A percentile compares a stretch with the other conserved stretches of the same genome.
Evolutionary conservation across 2,797 vertebrate genomes (phyloP).

Genomic region (Bucorvus abyssinicus): DNA sequence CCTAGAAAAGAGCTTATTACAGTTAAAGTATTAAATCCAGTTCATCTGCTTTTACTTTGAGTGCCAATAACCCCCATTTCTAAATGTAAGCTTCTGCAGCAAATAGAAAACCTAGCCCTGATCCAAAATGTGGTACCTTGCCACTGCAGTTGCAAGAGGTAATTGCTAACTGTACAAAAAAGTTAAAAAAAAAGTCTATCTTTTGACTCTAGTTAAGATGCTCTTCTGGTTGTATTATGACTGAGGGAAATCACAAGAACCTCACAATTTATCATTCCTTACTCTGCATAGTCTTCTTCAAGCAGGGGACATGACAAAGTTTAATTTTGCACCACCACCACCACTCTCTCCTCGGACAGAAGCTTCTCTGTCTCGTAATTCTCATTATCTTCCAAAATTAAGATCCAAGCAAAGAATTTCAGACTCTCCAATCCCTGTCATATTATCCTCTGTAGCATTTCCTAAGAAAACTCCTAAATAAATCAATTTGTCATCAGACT

Average conservation of each 20-base stretch:
- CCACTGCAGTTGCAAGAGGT: neutral
- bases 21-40: conserved; percentile 46
- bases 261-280: neutral
- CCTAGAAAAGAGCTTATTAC: conserved; percentile 27
- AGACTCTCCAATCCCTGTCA: neutral
- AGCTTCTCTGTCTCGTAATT: neutral
- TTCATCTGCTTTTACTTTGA: conserved; percentile 37
- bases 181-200: neutral
- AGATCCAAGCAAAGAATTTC: neutral
- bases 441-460: neutral
- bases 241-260: neutral
- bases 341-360: neutral
- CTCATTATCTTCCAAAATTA: neutral
- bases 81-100: conserved; percentile 2
- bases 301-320: neutral
- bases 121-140: neutral
- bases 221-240: neutral
- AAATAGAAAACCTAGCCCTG: neutral
- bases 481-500: neutral
- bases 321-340: neutral
- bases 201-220: neutral
- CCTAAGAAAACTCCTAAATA: neutral
- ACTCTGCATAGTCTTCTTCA: neutral
- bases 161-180: neutral
- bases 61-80: neutral